Evolutionary conservation across 92 coral and sea anemone genomes (phyloP), one percentile per base, ranked within the genome.

Genomic region (Parazoanthus swiftii): DNA sequence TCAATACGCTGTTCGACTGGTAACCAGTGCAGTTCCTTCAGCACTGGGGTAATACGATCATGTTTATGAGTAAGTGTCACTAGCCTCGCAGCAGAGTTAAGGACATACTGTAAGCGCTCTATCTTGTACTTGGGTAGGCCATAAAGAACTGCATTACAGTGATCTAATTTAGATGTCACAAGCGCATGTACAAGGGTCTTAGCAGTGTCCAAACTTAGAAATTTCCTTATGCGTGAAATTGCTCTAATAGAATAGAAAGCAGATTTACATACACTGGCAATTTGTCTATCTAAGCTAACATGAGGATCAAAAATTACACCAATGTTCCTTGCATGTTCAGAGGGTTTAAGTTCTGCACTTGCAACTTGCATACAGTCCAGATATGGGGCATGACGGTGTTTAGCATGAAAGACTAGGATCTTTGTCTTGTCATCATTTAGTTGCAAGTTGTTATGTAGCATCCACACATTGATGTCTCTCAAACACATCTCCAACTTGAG

Each of bases 351-450:
- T 7, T 43, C 1, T 46, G 83, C 85, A 86, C 76, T 80, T 23
- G 90, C 86, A 20, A 90, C 79, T 44, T 79, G 66, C 44, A 86
- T 48, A 74, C 58, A 90, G 21, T 86, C 82, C 66, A 90, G 92
- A 42, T 46, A 51, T 71, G 87, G 82, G 38, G 81, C 81, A 58
- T 88, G 90, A 51, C 67, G 56, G 54, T 90, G 90, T 65, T 68
- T 86, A 25, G 90, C 81, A 85, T 81, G 89, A 42, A 90, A 71
- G 67, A 90, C 85, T 16, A 90, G 81, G 44, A 90, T 63, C 89
- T 86, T 70, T 25, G 92, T 90, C 85, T 79, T 86, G 85, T 68
- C 90, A 80, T 74, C 75, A 68, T 86, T 46, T n/a, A 77, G 82
- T 72, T 77, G 84, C 50, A 86, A 86, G 75, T 71, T 56, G 77